A percentile compares a stretch with the other conserved stretches of the same genome.
Conservation (phyloP, 2,113 vertebrate genomes). For the Nipponia nippon region DNA sequence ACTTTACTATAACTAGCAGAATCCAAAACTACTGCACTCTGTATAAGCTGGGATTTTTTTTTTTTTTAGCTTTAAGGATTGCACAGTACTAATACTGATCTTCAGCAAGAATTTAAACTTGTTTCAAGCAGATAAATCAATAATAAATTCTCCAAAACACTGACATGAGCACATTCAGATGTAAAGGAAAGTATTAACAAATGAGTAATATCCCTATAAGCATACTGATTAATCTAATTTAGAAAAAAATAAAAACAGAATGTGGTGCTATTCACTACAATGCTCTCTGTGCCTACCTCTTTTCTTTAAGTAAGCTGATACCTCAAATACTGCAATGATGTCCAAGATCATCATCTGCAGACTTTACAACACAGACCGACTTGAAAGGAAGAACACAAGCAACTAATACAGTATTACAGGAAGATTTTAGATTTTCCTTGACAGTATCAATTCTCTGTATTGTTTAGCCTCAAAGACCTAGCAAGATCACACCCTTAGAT, state of each 20-base stretch:
- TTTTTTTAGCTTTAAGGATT: not conserved
- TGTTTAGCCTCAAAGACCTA: not conserved
- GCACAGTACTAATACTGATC: not conserved
- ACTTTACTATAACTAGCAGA: not conserved
- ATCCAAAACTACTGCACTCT: not conserved
- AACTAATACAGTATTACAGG: not conserved
- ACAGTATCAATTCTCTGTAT: not conserved
- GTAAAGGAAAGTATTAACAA: not conserved
- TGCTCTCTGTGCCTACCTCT: rapidly evolving
- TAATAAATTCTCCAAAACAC: not conserved
- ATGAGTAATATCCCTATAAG: not conserved
- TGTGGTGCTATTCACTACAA: not conserved
- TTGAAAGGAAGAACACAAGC: not conserved
- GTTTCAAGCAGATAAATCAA: not conserved
- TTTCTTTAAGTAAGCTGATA: not conserved
- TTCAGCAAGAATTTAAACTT: not conserved
- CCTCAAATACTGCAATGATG: not conserved
- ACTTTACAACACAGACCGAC: not conserved
- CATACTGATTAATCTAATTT: not conserved
- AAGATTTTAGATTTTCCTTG: not conserved
- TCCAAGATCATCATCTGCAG: not conserved
- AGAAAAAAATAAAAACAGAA: not conserved
- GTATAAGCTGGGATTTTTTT: not conserved
- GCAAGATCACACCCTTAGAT: not conserved
- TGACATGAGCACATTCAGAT: not conserved